Evolutionary conservation across 1,140 invertebrate genomes (phyloP).

Genomic region (Hypsibius dujardini): DNA sequence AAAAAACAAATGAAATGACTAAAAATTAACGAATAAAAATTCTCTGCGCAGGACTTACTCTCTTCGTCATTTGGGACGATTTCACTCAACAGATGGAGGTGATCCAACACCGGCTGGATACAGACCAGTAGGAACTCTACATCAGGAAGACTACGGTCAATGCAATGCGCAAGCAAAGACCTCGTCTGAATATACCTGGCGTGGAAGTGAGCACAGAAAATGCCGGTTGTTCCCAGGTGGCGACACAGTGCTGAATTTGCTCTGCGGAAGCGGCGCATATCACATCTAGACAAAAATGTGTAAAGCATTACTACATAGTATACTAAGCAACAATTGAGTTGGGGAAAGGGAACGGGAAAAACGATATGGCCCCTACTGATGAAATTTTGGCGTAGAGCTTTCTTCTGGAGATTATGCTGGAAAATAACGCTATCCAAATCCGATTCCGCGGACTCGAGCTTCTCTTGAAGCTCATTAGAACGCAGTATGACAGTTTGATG

Average conservation of each 20-base stretch:
- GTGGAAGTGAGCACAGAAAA: conserved; percentile 48
- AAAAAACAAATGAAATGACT: not conserved
- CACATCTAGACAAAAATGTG: conserved; percentile 1
- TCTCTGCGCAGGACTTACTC: not conserved
- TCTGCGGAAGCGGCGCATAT: conserved; percentile 17
- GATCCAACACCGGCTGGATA: conserved; percentile 30
- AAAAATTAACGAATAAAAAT: not conserved
- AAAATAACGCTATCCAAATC: not conserved
- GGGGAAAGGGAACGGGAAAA: not conserved
- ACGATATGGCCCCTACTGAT: not conserved
- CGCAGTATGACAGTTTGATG: not conserved
- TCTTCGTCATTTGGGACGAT: not conserved
- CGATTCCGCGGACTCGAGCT: not conserved
- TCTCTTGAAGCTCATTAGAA: not conserved
- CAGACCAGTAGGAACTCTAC: conserved; percentile 31
- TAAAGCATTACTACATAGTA: not conserved
- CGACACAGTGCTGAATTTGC: conserved; percentile 43
- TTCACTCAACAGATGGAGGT: conserved; percentile 25
- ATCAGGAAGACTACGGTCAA: conserved; percentile 32
- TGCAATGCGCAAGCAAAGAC: conserved; percentile 18
- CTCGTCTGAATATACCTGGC: conserved; percentile 34
- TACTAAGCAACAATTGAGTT: not conserved
- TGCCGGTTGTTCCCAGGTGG: conserved; percentile 49
- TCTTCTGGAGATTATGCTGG: not conserved
- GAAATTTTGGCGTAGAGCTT: not conserved